Evolutionary conservation across 2,797 vertebrate species (phyloP), one percentile per base, ranked within the genome.

Genomic region (Myripristis jacobus): DNA sequence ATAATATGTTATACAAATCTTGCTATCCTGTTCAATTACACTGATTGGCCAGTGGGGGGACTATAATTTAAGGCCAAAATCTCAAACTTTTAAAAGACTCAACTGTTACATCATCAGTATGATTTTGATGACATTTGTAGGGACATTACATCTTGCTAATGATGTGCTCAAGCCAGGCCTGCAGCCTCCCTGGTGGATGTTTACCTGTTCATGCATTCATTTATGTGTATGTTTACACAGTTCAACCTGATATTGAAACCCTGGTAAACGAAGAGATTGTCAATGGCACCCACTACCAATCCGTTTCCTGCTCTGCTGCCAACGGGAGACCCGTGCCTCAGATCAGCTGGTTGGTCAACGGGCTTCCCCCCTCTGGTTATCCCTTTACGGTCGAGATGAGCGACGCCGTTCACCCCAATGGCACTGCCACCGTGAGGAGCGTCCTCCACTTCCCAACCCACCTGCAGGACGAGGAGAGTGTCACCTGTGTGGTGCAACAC

Each of bases 401-500:
- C 1, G 63, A 67, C 46, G 66, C 68, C 0, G 11, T 1, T 36
- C 75, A 91, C 72, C 53, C 64, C n/a, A 89, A 93, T 53, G 88
- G 88, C 60, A 93, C 91, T 52, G 66, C 29, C 66, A 90, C 85
- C 43, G 64, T 78, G 66, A 83, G 53, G 80, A 93, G 92, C 80
- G 2, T 78, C 50, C 91, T 94, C 11, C 86, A 38, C 36, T 92
- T 94, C 73, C 92, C 94, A 52, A 88, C 93, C 52, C 87, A 82
- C 69, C 74, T 92, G 22, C 92, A 91, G 73, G 87, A 92, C 0
- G 79, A 92, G 19, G 89, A 90, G 52, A 82, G 41, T 4, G 84
- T 94, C 50, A 88, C 79, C 60, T 95, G 93, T 19, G 70, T 84
- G 38, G 82, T 94, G 50, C 43, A 76, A 46, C 94, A 94, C 77